Evolutionary conservation across 2,113 vertebrate genomes (phyloP).

Genomic region (Synchiropus splendidus): DNA sequence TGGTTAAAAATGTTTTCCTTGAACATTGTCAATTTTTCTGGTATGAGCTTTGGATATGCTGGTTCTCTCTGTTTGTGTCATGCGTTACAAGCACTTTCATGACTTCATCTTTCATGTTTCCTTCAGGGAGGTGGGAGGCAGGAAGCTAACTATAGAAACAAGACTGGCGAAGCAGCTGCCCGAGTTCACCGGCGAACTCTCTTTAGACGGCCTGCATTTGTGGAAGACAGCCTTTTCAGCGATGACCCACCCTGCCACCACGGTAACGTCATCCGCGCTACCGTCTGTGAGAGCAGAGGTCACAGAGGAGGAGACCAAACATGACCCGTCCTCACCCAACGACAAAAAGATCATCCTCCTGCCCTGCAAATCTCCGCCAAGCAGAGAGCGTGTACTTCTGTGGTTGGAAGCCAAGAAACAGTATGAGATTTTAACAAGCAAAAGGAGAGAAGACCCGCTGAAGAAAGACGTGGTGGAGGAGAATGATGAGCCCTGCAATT

Average conservation of each 20-base stretch:
- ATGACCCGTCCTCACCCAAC: constrained; percentile 53
- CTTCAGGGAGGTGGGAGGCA: constrained; percentile 85
- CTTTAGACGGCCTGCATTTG: constrained; percentile 83
- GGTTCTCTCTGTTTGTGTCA: too few relatives aligned
- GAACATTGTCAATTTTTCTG: too few relatives aligned
- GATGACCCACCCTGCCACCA: constrained; percentile 77
- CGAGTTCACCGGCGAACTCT: constrained; percentile 89
- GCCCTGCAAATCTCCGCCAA: constrained; percentile 91
- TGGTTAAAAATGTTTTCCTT: too few relatives aligned
- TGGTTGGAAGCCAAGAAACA: constrained; percentile 93
- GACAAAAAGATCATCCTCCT: constrained; percentile 88
- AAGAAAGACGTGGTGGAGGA: constrained; percentile 3
- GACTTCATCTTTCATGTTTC: constrained; percentile 24
- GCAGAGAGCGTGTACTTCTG: constrained; percentile 77
- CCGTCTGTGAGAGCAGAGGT: constrained; percentile 35
- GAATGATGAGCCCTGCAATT: too few relatives aligned
- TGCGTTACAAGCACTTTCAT: too few relatives aligned
- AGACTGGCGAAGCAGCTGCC: constrained; percentile 78
- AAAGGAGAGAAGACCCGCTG: constrained; percentile 43
- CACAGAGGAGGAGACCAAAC: constrained; percentile 41
- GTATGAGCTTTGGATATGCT: too few relatives aligned
- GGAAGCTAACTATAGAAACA: constrained; percentile 79
- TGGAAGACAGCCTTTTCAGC: constrained; percentile 95
- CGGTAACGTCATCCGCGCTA: constrained; percentile 63
- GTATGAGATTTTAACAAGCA: constrained; percentile 71